phyloP scores from a whole-genome alignment of 2,888 invertebrate genomes.

The Amphipyra tragopoginis region DNA sequence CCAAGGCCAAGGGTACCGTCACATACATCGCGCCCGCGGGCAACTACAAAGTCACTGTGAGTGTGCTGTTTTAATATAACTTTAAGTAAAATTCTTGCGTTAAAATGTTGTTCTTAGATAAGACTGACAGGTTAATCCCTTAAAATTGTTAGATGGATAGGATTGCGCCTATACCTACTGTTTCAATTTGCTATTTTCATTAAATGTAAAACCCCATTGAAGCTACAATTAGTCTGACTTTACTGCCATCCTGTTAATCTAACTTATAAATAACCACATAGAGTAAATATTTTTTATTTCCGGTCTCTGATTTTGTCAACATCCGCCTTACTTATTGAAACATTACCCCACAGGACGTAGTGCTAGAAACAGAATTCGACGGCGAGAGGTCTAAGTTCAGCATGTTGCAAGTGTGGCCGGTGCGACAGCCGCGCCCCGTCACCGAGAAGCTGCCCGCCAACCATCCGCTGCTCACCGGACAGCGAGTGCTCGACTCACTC shows the following conservation, averaged over 20 bases:
- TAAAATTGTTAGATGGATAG: too few species aligned
- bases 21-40: slow-evolving; percentile 98
- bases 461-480: slow-evolving; percentile 99
- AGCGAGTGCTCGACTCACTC: slow-evolving; percentile 98
- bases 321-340: too few species aligned
- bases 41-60: slow-evolving; percentile 97
- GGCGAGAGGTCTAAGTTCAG: slow-evolving; percentile 97
- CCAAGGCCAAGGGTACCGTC: slow-evolving; percentile 98
- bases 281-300: too few species aligned
- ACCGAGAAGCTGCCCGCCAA: slow-evolving; percentile 99
- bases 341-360: slow-evolving; percentile 95
- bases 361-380: slow-evolving; percentile 99
- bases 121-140: neutral
- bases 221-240: too few species aligned
- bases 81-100: too few species aligned
- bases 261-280: too few species aligned
- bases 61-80: slow-evolving; percentile 71
- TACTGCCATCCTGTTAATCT: too few species aligned
- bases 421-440: slow-evolving; percentile 98
- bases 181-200: too few species aligned
- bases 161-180: too few species aligned
- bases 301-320: too few species aligned
- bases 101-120: neutral
- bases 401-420: slow-evolving; percentile 99
- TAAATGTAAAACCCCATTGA: too few species aligned